Evolutionary conservation across 2,888 invertebrate species (phyloP).

Genomic region (Eurytoma adleriae): DNA sequence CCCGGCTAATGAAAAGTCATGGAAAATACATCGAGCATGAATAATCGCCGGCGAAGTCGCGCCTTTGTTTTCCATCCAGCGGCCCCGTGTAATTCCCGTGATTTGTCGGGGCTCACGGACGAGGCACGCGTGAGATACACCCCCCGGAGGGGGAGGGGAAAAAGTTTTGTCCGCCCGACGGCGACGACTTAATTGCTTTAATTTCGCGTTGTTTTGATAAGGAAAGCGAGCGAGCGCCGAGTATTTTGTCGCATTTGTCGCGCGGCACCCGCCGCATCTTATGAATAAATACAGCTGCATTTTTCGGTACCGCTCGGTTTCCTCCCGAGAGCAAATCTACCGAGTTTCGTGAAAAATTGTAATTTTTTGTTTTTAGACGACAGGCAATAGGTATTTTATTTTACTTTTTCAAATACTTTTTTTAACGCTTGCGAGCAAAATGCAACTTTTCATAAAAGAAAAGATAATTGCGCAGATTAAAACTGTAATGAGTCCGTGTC

Average conservation of each 20-base stretch:
- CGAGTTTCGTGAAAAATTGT: too few relatives aligned
- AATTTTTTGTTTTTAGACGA: too few relatives aligned
- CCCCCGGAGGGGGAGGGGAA: neutral
- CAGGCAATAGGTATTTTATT: too few relatives aligned
- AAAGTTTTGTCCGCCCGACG: neutral
- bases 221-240: neutral
- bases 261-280: neutral
- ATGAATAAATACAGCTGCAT: constrained; percentile 29
- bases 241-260: constrained; percentile 29
- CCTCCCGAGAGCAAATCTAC: too few relatives aligned
- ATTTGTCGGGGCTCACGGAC: neutral
- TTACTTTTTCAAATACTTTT: too few relatives aligned
- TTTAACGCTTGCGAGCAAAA: too few relatives aligned
- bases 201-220: constrained; percentile 45
- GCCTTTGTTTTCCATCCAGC: constrained; percentile 1
- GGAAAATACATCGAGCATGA: neutral
- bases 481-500: too few relatives aligned
- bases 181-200: constrained; percentile 44
- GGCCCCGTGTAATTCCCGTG: neutral
- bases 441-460: too few relatives aligned
- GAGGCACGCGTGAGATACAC: neutral
- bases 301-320: neutral
- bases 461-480: too few relatives aligned
- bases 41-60: neutral
- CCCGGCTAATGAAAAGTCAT: too few relatives aligned